These are phyloP conservation scores for Otus sunia DNA, from an alignment of 2,113 vertebrate species.

Conservation along the genomic window DNA sequence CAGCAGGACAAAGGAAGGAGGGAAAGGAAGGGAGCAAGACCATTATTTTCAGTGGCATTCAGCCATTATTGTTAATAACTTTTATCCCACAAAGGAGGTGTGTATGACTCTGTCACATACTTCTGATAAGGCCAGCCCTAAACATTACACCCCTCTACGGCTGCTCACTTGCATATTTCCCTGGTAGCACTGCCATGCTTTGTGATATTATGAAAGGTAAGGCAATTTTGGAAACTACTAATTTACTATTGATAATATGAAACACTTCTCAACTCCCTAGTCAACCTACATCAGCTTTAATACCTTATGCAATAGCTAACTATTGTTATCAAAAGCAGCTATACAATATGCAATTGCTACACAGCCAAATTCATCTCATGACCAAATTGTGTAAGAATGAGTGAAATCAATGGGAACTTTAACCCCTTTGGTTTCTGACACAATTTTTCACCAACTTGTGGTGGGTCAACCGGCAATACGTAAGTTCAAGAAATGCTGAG, in stretches of 20 bases:
- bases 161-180: neutral
- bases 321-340: neutral
- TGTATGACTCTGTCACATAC: neutral
- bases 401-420: neutral
- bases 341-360: neutral
- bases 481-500: neutral
- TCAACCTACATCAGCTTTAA: neutral
- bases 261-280: neutral
- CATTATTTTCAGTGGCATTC: neutral
- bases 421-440: neutral
- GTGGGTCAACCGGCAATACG: neutral
- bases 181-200: neutral
- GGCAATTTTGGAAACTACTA: neutral
- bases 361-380: neutral
- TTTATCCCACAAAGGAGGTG: neutral
- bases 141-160: neutral
- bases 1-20: slow-evolving; percentile 11
- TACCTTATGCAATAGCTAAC: neutral
- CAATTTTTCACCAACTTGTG: neutral
- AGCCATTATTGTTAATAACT: slow-evolving; percentile 10
- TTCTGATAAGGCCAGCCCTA: neutral
- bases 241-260: neutral
- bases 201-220: neutral
- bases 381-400: neutral
- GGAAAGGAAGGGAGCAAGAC: neutral